Evolutionary conservation across 1,140 invertebrate genomes (phyloP).

Genomic region (Drosophila burlai): DNA sequence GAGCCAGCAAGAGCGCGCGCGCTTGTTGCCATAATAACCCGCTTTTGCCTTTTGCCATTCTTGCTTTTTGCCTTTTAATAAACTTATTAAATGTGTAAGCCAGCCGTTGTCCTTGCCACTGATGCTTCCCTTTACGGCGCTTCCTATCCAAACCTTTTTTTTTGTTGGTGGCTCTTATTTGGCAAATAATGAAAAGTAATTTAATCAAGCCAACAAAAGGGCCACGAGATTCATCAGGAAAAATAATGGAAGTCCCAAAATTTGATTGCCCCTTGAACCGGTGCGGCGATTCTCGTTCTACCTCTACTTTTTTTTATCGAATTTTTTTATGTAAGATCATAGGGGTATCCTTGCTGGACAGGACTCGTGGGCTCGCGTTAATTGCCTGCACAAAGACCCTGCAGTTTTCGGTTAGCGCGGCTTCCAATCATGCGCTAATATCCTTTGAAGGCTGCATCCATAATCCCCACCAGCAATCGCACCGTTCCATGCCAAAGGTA

Average conservation of each 20-base stretch:
- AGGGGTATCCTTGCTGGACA: constrained; percentile 1
- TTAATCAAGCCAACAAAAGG: constrained; percentile 81
- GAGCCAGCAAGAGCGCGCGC: not conserved
- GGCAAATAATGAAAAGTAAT: constrained; percentile 83
- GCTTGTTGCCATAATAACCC: constrained; percentile 62
- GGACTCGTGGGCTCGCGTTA: constrained; percentile 35
- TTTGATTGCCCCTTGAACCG: constrained; percentile 66
- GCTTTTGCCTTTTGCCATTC: constrained; percentile 47
- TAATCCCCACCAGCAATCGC: constrained; percentile 31
- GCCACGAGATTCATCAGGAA: constrained; percentile 56
- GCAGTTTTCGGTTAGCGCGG: constrained; percentile 58
- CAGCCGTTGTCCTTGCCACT: constrained; percentile 59
- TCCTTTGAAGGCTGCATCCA: constrained; percentile 58
- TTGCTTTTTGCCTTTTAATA: constrained; percentile 71
- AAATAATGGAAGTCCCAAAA: constrained; percentile 47
- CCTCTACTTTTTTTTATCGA: not conserved
- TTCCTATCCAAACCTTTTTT: not conserved
- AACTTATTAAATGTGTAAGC: constrained; percentile 82
- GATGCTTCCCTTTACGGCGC: constrained; percentile 13
- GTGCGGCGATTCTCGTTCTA: not conserved
- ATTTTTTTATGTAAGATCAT: constrained; percentile 14
- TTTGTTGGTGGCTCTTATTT: constrained; percentile 58
- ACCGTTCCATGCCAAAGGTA: constrained; percentile 16
- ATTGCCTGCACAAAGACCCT: constrained; percentile 64
- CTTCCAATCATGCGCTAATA: constrained; percentile 77